Evolutionary conservation across 2,888 invertebrate species (phyloP).

Genomic region (Elgonia sp.): DNA sequence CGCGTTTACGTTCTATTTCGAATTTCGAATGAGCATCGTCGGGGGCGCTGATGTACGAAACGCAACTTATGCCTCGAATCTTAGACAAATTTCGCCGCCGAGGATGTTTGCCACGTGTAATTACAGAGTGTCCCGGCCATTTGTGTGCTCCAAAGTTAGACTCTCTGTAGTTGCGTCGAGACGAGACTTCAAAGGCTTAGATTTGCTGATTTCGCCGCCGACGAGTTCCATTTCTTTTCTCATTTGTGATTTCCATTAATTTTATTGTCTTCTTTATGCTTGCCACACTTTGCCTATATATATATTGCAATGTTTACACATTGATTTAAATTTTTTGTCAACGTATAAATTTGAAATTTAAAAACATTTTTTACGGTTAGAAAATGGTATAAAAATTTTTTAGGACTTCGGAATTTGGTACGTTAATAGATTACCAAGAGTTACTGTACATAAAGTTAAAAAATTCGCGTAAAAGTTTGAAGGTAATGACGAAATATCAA

Average conservation of each 20-base stretch:
- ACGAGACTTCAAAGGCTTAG: conserved; percentile 48
- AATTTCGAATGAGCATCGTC: conserved; percentile 41
- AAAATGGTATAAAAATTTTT: too few species aligned
- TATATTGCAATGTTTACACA: conserved; percentile 24
- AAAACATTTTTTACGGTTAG: too few species aligned
- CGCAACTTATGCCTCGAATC: conserved; percentile 12
- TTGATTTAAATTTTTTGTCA: background rate
- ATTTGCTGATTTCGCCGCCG: conserved; percentile 36
- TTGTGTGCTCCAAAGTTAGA: conserved; percentile 57
- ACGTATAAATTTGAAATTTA: background rate
- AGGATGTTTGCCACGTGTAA: conserved; percentile 62
- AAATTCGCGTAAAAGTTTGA: background rate
- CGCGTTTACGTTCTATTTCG: conserved; percentile 36
- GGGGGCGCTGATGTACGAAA: conserved; percentile 31
- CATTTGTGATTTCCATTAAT: conserved; percentile 43
- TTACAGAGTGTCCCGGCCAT: conserved; percentile 50
- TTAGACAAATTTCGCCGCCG: conserved; percentile 47
- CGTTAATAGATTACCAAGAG: too few species aligned
- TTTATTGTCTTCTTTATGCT: conserved; percentile 31
- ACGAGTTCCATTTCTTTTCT: conserved; percentile 41
- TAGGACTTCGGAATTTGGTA: too few species aligned
- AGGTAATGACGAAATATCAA: background rate
- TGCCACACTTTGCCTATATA: background rate
- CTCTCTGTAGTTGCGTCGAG: conserved; percentile 41
- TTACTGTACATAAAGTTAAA: too few species aligned